Percentiles rank a stretch among this genome's conserved stretches.
phyloP scores from a whole-genome alignment of 2,113 vertebrate genomes.

The Fulica atra region DNA sequence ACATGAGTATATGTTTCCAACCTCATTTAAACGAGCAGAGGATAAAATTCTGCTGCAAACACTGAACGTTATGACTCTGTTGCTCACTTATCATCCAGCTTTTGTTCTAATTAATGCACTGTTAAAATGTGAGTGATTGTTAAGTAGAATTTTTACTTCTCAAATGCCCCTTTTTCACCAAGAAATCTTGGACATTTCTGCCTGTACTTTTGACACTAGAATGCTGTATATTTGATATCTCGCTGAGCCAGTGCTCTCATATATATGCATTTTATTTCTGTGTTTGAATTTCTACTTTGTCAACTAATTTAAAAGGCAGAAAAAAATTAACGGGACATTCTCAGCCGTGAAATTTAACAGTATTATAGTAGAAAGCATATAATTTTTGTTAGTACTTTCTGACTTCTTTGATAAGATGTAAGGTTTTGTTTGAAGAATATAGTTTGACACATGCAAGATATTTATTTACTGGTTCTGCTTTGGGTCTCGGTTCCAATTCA shows the following conservation, averaged over 20 bases:
- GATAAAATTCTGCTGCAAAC: conserved; percentile 65
- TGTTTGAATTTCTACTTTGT: conserved; percentile 78
- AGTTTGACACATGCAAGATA: conserved; percentile 75
- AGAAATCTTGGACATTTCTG: conserved; percentile 72
- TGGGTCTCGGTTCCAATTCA: conserved; percentile 67
- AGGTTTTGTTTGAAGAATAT: conserved; percentile 80
- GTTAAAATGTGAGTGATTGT: conserved; percentile 73
- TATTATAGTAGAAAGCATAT: conserved; percentile 74
- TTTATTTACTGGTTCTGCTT: conserved; percentile 76
- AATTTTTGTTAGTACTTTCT: conserved; percentile 75
- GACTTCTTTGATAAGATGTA: conserved; percentile 76
- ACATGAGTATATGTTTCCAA: conserved; percentile 76
- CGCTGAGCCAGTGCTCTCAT: conserved; percentile 73
- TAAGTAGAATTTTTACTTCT: conserved; percentile 72
- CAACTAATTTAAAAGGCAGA: conserved; percentile 75
- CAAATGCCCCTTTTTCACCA: conserved; percentile 63
- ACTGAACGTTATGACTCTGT: conserved; percentile 64
- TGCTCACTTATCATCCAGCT: conserved; percentile 67
- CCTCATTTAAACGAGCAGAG: conserved; percentile 70
- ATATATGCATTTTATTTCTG: conserved; percentile 78
- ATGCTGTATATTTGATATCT: conserved; percentile 78
- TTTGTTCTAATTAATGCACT: conserved; percentile 74
- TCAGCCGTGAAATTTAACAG: conserved; percentile 75
- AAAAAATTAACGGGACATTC: conserved; percentile 67
- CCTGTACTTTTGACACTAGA: conserved; percentile 74